Evolutionary conservation across 2,797 vertebrate species (phyloP), one percentile per base, ranked within the genome.

Genomic region (Rhinella marina): DNA sequence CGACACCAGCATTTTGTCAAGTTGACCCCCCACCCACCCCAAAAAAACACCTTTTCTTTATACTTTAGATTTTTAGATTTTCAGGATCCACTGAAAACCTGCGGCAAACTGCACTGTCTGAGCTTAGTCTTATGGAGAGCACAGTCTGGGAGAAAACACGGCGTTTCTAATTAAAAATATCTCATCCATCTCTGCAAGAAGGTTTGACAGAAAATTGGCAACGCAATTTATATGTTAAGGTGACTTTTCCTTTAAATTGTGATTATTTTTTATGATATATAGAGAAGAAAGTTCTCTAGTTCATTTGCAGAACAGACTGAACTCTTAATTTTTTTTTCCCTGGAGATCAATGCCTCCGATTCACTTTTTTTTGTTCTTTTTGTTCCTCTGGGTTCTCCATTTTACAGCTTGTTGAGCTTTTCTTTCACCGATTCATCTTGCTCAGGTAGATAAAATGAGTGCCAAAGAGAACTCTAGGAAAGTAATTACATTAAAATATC

Each of bases 361-460:
- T 52, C n/a, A 8, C n/a, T 29, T 82, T 66, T 81, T 76, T 81
- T 85, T 76, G 75, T 12, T 2, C 12, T 14, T 61, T 81, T 48
- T 81, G 81, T 82, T 86, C 84, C 73, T 52, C 50, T 50, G 88
- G 84, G 84, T 70, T 66, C 41, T 72, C 32, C 62, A 54, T 89
- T 89, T 84, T 80, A 87, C 88, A 89, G 81, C 85, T 86, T 86
- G 88, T 89, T 86, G 88, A 86, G 85, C 81, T 83, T 89, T 86
- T 68, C 73, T 73, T 86, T 80, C 25, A 41, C 78, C 85, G 72
- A 89, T 89, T 86, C 81, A 86, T 89, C 88, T 83, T 84, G 85
- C 78, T 83, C 85, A 89, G 85, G 80, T 80, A 86, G 85, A 86
- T 84, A 89, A 86, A 89, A 80, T 73, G 81, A 89, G 64, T 73